phyloP scores from a whole-genome alignment of 2,888 invertebrate species.

The Oscheius myriophilus region DNA sequence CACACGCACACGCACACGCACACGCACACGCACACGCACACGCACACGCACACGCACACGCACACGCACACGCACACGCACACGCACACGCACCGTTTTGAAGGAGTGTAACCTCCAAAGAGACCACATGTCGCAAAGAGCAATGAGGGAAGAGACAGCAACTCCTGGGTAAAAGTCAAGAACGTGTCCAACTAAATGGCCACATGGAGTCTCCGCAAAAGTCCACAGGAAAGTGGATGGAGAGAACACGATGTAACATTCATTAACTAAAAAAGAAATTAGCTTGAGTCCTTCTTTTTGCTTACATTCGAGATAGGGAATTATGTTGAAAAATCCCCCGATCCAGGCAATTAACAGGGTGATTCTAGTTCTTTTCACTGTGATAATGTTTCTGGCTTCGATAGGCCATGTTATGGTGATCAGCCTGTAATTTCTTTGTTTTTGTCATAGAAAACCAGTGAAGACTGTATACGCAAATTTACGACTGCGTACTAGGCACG shows the following conservation, averaged over 20 bases:
- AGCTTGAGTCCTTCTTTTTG: background rate
- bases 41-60: too few species aligned
- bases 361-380: background rate
- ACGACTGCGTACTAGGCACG: too few species aligned
- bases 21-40: too few species aligned
- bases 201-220: background rate
- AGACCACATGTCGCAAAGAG: constrained; percentile 1
- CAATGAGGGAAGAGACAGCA: background rate
- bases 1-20: too few species aligned
- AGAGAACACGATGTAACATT: background rate
- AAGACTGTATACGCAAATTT: too few species aligned
- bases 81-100: background rate
- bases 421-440: background rate
- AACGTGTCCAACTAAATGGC: background rate
- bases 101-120: background rate
- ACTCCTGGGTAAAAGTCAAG: constrained; percentile 3
- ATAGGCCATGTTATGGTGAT: background rate
- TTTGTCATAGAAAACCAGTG: background rate
- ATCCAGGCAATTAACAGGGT: too few species aligned
- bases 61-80: too few species aligned
- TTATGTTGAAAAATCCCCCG: background rate
- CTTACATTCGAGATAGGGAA: background rate
- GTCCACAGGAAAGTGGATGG: background rate
- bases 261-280: background rate
- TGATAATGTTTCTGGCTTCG: background rate